Conservation (phyloP, 2,113 vertebrate species). For the Xyrauchen texanus region DNA sequence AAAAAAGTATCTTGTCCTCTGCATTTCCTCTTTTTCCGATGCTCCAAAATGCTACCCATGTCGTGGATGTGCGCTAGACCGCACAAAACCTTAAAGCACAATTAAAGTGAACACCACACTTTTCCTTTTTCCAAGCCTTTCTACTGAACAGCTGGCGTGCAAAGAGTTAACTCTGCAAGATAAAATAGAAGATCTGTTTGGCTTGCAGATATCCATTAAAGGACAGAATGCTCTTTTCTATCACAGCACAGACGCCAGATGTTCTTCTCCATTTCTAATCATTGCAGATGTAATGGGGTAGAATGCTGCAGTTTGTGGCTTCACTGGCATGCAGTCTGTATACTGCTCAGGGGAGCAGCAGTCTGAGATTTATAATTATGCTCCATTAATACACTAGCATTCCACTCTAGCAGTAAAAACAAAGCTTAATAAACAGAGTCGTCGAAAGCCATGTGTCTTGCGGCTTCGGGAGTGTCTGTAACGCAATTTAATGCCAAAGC, state of each 20-base stretch:
- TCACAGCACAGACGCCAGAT: conserved; percentile 96
- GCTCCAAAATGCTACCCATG: not conserved
- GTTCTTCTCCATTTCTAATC: conserved; percentile 96
- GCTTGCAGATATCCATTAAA: conserved; percentile 98
- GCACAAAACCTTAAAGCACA: not conserved
- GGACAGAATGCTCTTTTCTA: conserved; percentile 90
- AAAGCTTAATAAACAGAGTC: conserved; percentile 85
- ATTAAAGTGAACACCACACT: conserved; percentile 9
- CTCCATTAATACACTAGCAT: conserved; percentile 93
- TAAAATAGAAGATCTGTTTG: conserved; percentile 85
- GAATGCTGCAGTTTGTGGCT: conserved; percentile 97
- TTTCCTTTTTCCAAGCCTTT: conserved; percentile 56
- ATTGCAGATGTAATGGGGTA: conserved; percentile 99
- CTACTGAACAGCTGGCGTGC: conserved; percentile 41
- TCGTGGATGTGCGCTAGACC: not conserved
- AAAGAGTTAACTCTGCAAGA: conserved; percentile 87
- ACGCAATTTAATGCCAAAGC: conserved; percentile 7
- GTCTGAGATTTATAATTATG: conserved; percentile 95
- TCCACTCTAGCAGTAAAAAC: conserved; percentile 85
- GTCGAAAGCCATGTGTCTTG: conserved; percentile 15
- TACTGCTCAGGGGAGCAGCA: conserved; percentile 85
- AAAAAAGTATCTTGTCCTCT: not conserved
- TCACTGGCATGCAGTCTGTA: conserved; percentile 93
- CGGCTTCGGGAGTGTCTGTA: conserved; percentile 14
- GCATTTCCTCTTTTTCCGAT: conserved; percentile 3